Conservation (phyloP, 2,888 invertebrate genomes). For the Tenthredo amoena region DNA sequence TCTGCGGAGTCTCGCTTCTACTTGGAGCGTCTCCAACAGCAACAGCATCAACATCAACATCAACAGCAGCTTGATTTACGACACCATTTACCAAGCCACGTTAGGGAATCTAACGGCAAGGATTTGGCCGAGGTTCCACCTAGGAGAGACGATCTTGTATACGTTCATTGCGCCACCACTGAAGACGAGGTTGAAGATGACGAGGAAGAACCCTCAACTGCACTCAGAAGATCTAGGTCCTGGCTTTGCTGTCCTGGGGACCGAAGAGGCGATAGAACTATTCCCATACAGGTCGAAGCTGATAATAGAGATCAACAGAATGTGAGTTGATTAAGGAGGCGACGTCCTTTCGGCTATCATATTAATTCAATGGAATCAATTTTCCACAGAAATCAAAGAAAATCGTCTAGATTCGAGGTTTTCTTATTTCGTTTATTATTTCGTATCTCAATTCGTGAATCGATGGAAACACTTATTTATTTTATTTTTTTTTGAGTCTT, state of each 20-base stretch:
- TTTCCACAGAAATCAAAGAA: too few species aligned
- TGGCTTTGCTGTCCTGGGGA: slow-evolving; percentile 79
- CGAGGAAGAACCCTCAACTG: slow-evolving; percentile 60
- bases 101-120: slow-evolving; percentile 58
- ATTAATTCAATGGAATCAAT: not conserved
- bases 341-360: not conserved
- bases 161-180: slow-evolving; percentile 66
- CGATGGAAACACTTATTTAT: too few species aligned
- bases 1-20: slow-evolving; percentile 66
- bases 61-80: slow-evolving; percentile 58
- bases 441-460: too few species aligned
- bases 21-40: slow-evolving; percentile 64
- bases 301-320: slow-evolving; percentile 61
- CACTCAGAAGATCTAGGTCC: slow-evolving; percentile 71
- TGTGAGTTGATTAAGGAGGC: slow-evolving; percentile 49
- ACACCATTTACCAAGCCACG: slow-evolving; percentile 49
- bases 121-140: slow-evolving; percentile 62
- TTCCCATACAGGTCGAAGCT: slow-evolving; percentile 65
- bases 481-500: too few species aligned
- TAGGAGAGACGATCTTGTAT: slow-evolving; percentile 65
- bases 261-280: slow-evolving; percentile 63
- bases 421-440: too few species aligned
- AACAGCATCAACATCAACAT: slow-evolving; percentile 57
- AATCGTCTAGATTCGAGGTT: too few species aligned
- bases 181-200: slow-evolving; percentile 62